Conservation (phyloP, 2,888 invertebrate genomes). For the Tipula helvola region DNA sequence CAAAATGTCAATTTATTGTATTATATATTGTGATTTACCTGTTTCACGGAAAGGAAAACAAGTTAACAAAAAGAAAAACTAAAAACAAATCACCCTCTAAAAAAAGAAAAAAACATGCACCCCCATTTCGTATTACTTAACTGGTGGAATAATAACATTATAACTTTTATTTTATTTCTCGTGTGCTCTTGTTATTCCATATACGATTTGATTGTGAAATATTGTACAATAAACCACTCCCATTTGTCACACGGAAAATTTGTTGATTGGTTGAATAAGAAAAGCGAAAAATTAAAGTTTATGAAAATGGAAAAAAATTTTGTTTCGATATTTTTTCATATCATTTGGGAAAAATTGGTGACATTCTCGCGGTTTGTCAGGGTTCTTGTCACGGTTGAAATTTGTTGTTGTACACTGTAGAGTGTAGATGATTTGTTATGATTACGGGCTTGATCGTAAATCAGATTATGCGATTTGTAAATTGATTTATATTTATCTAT, state of each 20-base stretch:
- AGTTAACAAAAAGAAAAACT: neutral
- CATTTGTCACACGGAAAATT: conserved; percentile 9
- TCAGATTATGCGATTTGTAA: neutral
- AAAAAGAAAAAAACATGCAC: neutral
- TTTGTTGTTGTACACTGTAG: neutral
- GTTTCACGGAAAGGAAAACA: neutral
- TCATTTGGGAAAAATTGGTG: neutral
- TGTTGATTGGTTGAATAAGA: conserved; percentile 9
- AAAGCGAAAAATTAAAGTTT: neutral
- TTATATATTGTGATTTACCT: neutral
- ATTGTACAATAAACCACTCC: conserved; percentile 9
- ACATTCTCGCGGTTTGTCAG: neutral
- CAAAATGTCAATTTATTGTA: conserved; percentile 9
- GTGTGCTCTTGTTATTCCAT: neutral
- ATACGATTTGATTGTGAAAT: conserved; percentile 6
- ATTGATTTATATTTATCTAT: neutral
- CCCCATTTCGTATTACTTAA: neutral
- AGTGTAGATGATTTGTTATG: neutral
- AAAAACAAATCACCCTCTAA: neutral
- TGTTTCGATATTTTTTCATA: neutral
- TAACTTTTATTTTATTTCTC: neutral
- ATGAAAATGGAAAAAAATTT: neutral
- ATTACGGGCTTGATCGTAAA: neutral
- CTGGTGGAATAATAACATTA: neutral
- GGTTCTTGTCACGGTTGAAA: neutral